Evolutionary conservation across 2,113 vertebrate species (phyloP).

Genomic region (Nyctibius bracteatus): DNA sequence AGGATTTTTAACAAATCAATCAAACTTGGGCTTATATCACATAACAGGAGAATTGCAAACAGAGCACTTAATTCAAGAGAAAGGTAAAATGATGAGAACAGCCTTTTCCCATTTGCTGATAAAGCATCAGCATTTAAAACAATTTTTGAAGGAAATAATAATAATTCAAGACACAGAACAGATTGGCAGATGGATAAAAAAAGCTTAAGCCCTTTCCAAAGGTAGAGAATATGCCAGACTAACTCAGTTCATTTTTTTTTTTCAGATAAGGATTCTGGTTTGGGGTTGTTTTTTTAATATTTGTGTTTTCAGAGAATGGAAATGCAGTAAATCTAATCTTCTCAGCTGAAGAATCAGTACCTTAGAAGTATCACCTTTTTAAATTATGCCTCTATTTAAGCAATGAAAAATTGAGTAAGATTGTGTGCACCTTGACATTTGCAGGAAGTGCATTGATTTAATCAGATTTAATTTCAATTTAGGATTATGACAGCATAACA

Average conservation of each 20-base stretch:
- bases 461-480: not conserved
- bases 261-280: not conserved
- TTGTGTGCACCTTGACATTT: not conserved
- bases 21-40: not conserved
- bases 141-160: not conserved
- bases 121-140: not conserved
- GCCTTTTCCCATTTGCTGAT: not conserved
- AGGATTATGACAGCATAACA: not conserved
- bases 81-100: not conserved
- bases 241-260: not conserved
- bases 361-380: not conserved
- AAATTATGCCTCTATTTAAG: not conserved
- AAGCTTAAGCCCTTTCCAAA: not conserved
- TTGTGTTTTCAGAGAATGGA: not conserved
- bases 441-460: not conserved
- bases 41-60: not conserved
- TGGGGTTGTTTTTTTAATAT: not conserved
- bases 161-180: not conserved
- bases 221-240: not conserved
- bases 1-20: not conserved
- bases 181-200: not conserved
- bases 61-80: not conserved
- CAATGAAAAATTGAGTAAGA: not conserved
- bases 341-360: accelerated
- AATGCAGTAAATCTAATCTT: not conserved